Percentiles rank a stretch among this genome's conserved stretches.
Evolutionary conservation across 2,888 invertebrate species (phyloP).

Genomic region (Clunio marinus): DNA sequence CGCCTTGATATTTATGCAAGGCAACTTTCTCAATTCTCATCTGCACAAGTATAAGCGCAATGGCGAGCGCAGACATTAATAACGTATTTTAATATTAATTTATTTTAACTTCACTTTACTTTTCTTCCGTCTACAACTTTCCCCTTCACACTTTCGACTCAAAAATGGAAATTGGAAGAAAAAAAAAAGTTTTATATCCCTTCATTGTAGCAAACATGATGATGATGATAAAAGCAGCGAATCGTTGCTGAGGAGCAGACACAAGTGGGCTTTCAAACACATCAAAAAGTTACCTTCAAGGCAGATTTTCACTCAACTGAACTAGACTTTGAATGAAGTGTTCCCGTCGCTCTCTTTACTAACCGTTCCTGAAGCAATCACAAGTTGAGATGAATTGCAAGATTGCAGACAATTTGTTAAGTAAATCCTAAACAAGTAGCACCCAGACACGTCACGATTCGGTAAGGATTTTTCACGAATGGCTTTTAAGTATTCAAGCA

Average conservation of each 20-base stretch:
- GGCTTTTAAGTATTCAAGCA: not conserved
- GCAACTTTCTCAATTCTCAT: not conserved
- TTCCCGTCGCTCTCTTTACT: not conserved
- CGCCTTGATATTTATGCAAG: not conserved
- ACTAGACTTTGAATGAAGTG: not conserved
- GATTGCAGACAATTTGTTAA: not conserved
- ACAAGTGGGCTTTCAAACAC: conserved; percentile 9
- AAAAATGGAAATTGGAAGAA: not conserved
- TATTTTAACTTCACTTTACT: conserved; percentile 12
- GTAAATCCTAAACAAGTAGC: not conserved
- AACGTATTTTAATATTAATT: conserved; percentile 22
- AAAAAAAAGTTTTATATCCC: too few relatives aligned
- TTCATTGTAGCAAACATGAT: too few relatives aligned
- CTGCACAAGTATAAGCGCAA: too few relatives aligned
- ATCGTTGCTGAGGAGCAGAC: too few relatives aligned
- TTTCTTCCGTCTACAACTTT: not conserved
- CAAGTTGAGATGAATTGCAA: conserved; percentile 9
- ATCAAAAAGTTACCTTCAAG: conserved; percentile 9
- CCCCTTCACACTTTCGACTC: not conserved
- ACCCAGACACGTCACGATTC: not conserved
- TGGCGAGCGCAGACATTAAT: not conserved
- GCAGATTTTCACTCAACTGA: conserved; percentile 4
- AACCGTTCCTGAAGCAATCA: not conserved
- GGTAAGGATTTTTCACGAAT: not conserved
- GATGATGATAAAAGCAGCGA: too few relatives aligned